phyloP scores from a whole-genome alignment of 1,140 invertebrate genomes.

The Drosophila watanabei region DNA sequence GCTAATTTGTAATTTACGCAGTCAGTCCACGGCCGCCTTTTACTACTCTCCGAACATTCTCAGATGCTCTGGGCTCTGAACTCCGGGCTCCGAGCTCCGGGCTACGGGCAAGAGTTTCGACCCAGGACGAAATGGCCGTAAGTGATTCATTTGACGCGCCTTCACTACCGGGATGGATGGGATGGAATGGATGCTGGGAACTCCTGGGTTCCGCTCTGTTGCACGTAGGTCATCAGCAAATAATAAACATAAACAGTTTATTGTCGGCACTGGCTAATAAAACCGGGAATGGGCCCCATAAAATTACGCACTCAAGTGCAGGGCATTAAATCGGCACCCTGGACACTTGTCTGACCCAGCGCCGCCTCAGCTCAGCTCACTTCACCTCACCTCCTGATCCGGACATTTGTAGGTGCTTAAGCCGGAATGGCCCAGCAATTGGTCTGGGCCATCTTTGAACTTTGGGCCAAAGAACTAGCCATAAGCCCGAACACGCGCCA shows the following conservation, averaged over 20 bases:
- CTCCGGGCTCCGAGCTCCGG: neutral
- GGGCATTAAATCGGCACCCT: slow-evolving; percentile 73
- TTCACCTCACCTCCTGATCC: neutral
- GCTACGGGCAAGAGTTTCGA: slow-evolving; percentile 36
- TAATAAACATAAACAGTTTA: slow-evolving; percentile 85
- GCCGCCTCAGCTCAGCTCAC: no score
- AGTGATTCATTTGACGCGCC: slow-evolving; percentile 76
- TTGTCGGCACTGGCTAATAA: slow-evolving; percentile 81
- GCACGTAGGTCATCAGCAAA: slow-evolving; percentile 84
- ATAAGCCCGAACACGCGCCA: slow-evolving; percentile 37
- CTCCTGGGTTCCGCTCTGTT: slow-evolving; percentile 49
- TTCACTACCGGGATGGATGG: slow-evolving; percentile 50
- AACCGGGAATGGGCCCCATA: slow-evolving; percentile 76
- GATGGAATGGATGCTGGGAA: neutral
- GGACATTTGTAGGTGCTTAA: slow-evolving; percentile 54
- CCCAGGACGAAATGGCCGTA: slow-evolving; percentile 63
- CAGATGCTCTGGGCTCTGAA: slow-evolving; percentile 16
- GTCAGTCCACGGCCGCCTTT: slow-evolving; percentile 71
- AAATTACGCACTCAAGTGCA: slow-evolving; percentile 82
- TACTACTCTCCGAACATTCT: slow-evolving; percentile 62
- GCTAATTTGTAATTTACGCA: slow-evolving; percentile 84
- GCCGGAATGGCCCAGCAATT: slow-evolving; percentile 62
- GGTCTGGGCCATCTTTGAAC: slow-evolving; percentile 28
- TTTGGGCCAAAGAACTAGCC: slow-evolving; percentile 18
- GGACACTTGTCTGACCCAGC: slow-evolving; percentile 28